Evolutionary conservation across 1,140 invertebrate species (phyloP), one percentile per base, ranked within the genome.

Genomic region (Wasmannia auropunctata): DNA sequence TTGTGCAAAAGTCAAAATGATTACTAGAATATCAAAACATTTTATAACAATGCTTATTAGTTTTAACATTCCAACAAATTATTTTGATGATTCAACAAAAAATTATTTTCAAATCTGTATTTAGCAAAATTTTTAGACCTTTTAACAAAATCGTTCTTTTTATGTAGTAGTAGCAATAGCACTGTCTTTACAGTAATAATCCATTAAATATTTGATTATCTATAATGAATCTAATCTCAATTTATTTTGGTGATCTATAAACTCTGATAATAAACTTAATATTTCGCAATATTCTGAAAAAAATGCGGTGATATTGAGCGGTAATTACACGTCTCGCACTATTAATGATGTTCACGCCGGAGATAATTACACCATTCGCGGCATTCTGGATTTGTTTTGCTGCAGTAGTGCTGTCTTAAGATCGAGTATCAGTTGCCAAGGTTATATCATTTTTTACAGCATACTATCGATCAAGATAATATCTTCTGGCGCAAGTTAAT

Each of bases 321-420:
- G 11, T 25, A 46, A 79, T 79, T 79, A 49, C 28, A 70, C 28
- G 34, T 34, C 10, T 40, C 22, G 34, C 34, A 31, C 34, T 70
- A 70, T 70, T 81, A 70, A 70, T 70, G 49, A 81, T 62, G 16
- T 56, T 81, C 34, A 80, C 1, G 7, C 3, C 14, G n/a, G 7
- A 58, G 49, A 31, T 81, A 51, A 60, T 89, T 89, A 86, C 88
- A 85, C 46, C 85, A 92, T 90, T 83, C 88, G 85, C 79, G 65
- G 81, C 8, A 69, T 87, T n/a, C 84, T 87, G 28, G 77, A 80
- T 90, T 91, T 91, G 46, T 89, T 88, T 81, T 92, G 85, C 72
- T 91, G 84, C 77, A 75, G 77, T 89, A 87, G 79, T 67, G 43
- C 28, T 87, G 74, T 85, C 88, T n/a, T 80, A 14, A 62, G 76